Evolutionary conservation across 1,140 invertebrate genomes (phyloP).

Genomic region (Calliphora vicina): DNA sequence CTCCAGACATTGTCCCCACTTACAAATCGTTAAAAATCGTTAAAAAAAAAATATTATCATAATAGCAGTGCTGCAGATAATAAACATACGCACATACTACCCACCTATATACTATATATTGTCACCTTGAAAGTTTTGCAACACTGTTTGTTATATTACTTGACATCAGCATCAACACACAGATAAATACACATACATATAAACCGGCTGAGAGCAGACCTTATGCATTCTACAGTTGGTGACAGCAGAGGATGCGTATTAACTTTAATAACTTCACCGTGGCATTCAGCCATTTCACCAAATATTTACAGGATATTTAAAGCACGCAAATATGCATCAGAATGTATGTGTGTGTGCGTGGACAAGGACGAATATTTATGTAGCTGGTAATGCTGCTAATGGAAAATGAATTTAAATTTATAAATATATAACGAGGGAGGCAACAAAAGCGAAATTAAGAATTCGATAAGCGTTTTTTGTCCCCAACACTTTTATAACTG

Average conservation of each 20-base stretch:
- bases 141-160: not conserved
- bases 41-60: constrained; percentile 11
- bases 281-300: not conserved
- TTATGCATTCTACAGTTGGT: too few species aligned
- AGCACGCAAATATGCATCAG: not conserved
- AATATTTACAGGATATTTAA: not conserved
- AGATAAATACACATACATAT: not conserved
- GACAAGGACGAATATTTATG: not conserved
- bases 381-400: too few species aligned
- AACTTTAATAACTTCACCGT: not conserved
- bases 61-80: not conserved
- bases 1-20: not conserved
- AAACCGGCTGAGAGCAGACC: too few species aligned
- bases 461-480: too few species aligned
- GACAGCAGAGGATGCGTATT: not conserved
- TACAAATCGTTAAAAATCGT: not conserved
- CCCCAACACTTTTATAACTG: too few species aligned
- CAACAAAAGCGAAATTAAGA: too few species aligned
- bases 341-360: not conserved
- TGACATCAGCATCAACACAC: not conserved
- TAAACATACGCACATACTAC: not conserved
- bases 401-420: too few species aligned
- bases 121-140: not conserved
- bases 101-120: not conserved
- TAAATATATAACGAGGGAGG: too few species aligned